A percentile compares a stretch with the other conserved stretches of the same genome.
phyloP scores from a whole-genome alignment of 2,113 vertebrate species.

The Asarcornis scutulata region DNA sequence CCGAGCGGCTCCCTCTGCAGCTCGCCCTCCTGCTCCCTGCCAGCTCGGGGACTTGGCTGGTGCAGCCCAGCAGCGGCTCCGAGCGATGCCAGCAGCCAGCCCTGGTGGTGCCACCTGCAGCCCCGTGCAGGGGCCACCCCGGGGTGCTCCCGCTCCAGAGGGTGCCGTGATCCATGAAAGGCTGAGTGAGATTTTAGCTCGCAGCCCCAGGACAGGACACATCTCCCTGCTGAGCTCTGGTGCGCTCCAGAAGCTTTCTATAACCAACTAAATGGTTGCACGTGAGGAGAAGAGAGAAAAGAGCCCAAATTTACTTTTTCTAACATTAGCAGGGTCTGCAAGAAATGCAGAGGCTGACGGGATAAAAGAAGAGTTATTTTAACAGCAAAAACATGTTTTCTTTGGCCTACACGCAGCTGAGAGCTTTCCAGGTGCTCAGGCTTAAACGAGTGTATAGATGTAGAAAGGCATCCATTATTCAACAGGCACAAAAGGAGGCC shows the following conservation, averaged over 20 bases:
- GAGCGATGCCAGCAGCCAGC: background rate
- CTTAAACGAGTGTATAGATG: background rate
- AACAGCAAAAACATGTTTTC: slow-evolving; percentile 36
- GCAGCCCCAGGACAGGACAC: background rate
- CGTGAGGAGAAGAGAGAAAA: background rate
- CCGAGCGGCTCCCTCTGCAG: background rate
- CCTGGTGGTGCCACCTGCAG: background rate
- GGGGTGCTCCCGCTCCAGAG: background rate
- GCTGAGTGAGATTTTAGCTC: background rate
- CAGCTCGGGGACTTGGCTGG: background rate
- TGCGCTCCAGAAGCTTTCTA: background rate
- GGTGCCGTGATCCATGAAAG: background rate
- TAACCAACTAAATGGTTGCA: background rate
- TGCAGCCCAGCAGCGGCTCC: background rate
- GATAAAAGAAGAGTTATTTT: slow-evolving; percentile 21
- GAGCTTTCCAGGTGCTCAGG: slow-evolving; percentile 24
- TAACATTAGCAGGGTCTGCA: background rate
- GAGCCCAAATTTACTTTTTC: background rate
- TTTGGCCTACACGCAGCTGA: slow-evolving; percentile 6
- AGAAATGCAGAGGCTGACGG: background rate
- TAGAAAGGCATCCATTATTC: background rate
- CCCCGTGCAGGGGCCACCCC: accelerated
- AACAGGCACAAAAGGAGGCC: background rate
- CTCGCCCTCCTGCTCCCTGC: no score
- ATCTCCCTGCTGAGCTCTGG: background rate